Evolutionary conservation across 2,797 vertebrate species (phyloP), one percentile per base, ranked within the genome.

Genomic region (Rhabdophis nuchalis): DNA sequence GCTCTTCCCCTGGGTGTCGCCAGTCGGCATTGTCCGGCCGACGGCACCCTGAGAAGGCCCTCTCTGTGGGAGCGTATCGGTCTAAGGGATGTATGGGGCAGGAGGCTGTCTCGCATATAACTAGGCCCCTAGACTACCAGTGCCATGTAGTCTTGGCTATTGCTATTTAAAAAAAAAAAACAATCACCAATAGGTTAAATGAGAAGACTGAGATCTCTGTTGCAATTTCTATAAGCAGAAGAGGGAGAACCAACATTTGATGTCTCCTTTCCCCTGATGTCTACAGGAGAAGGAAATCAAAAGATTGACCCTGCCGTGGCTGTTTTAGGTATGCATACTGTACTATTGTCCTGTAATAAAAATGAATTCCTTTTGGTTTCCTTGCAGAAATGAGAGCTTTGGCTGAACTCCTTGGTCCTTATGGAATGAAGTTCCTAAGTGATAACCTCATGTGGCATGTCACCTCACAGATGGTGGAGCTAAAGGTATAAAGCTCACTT

Each of bases 391-490:
- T 99, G 89, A 97, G 96, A 85, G 98, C 98, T 14, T 96, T 99
- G 96, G 98, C 98, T 6, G 98, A 98, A 93, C 97, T 99, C 54
- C 97, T 98, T 56, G 98, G 99, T 61, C 98, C 98, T 1, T 99
- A 99, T 4, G 99, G 99, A 41, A 96, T 99, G 96, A 99, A 98
- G 96, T 99, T 98, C 96, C 95, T 99, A 93, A 98, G 97, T 91
- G 99, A 99, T 95, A 99, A 99, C 95, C 97, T 99, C 92, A 98
- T 99, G 98, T 99, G 98, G 99, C 99, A 99, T 91, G 98, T 99
- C 95, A 98, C 98, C 32, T 99, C 99, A 46, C 98, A 99, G 97
- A 97, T 99, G 77, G 96, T 96, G 56, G 98, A 99, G 94, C 96
- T 99, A 87, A 99, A 99, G 98, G 99, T 93, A 88, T 0, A 36